Percentiles rank a stretch among this genome's conserved stretches.
Evolutionary conservation across 2,113 vertebrate genomes (phyloP).

Genomic region (Pterocles orientalis): DNA sequence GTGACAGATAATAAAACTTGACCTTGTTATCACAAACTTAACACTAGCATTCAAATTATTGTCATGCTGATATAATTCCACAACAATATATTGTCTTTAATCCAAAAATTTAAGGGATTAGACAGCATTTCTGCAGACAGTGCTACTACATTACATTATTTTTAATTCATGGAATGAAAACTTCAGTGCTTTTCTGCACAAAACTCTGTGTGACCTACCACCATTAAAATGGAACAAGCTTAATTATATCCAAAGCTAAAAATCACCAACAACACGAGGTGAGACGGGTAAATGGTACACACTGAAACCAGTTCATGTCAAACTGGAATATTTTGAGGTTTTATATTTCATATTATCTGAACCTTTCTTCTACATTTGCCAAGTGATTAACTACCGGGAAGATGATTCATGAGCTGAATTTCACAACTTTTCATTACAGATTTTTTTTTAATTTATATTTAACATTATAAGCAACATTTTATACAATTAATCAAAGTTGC

Average conservation of each 20-base stretch:
- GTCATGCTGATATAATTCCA: not conserved
- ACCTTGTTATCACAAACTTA: not conserved
- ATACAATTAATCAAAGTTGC: not conserved
- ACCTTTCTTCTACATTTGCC: not conserved
- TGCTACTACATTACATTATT: not conserved
- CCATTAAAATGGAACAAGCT: not conserved
- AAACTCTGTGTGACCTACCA: not conserved
- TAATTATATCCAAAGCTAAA: not conserved
- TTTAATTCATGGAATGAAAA: not conserved
- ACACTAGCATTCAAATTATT: not conserved
- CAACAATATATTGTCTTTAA: not conserved
- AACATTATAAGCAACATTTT: not conserved
- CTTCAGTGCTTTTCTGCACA: not conserved
- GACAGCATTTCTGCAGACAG: not conserved
- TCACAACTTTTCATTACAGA: not conserved
- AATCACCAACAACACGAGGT: rapidly evolving
- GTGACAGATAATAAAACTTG: not conserved
- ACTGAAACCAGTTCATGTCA: not conserved
- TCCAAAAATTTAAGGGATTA: not conserved
- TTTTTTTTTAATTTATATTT: not conserved
- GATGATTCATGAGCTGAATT: not conserved
- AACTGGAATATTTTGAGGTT: not conserved
- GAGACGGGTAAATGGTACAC: not conserved
- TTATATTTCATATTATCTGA: not conserved
- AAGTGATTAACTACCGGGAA: not conserved